phyloP scores from a whole-genome alignment of 2,888 invertebrate species.

The Morpho helenor region DNA sequence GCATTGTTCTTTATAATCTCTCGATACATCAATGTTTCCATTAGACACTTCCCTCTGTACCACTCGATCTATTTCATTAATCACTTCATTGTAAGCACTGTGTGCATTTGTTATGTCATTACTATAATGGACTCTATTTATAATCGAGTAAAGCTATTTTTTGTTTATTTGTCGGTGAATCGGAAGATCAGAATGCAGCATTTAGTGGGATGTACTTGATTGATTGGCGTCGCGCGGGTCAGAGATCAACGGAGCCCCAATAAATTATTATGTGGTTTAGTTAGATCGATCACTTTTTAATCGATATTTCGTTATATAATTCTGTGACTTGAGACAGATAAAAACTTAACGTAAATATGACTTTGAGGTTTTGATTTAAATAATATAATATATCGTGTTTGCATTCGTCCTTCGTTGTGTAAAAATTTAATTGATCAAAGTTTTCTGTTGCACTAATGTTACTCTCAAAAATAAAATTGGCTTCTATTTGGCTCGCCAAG shows the following conservation, averaged over 20 bases:
- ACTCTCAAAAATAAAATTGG: too few relatives aligned
- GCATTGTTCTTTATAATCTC: slow-evolving; percentile 31
- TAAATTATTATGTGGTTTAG: slow-evolving; percentile 52
- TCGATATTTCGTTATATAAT: slow-evolving; percentile 5
- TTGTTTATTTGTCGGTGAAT: slow-evolving; percentile 21
- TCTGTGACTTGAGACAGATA: too few relatives aligned
- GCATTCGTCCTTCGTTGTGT: too few relatives aligned
- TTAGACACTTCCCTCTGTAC: slow-evolving; percentile 58
- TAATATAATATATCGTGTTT: too few relatives aligned
- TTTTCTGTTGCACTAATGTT: too few relatives aligned
- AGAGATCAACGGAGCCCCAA: slow-evolving; percentile 58
- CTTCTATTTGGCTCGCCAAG: too few relatives aligned
- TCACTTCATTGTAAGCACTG: slow-evolving; percentile 58
- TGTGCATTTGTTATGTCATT: slow-evolving; percentile 28
- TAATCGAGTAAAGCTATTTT: slow-evolving; percentile 31
- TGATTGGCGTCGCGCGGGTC: slow-evolving; percentile 62
- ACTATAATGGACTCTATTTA: slow-evolving; percentile 35
- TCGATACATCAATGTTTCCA: slow-evolving; percentile 61
- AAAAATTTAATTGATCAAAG: too few relatives aligned
- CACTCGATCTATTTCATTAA: slow-evolving; percentile 57
- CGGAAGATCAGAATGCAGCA: slow-evolving; percentile 45
- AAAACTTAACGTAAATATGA: too few relatives aligned
- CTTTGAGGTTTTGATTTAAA: too few relatives aligned
- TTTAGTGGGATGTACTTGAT: slow-evolving; percentile 66
- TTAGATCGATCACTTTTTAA: slow-evolving; percentile 37